Evolutionary conservation across 2,113 vertebrate genomes (phyloP).

Genomic region (Solenodon paradoxus): DNA sequence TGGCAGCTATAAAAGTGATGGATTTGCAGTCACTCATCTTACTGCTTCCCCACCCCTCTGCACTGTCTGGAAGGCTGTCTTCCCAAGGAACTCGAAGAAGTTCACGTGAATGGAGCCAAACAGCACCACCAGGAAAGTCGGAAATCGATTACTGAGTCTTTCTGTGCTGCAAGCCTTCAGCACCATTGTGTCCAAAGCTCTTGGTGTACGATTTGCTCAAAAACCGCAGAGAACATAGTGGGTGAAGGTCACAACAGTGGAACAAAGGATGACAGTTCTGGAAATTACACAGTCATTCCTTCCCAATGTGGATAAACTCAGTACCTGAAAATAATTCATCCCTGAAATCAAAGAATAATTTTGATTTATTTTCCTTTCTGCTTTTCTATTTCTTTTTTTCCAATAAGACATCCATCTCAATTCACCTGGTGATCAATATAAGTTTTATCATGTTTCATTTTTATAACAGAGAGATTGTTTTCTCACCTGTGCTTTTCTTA

Average conservation of each 20-base stretch:
- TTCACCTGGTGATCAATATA: constrained; percentile 8
- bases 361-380: constrained; percentile 59
- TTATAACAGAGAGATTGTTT: constrained; percentile 8
- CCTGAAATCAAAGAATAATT: constrained; percentile 55
- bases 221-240: constrained; percentile 59
- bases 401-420: constrained; percentile 49
- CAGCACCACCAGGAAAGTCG: constrained; percentile 65
- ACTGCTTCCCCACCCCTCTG: constrained; percentile 40
- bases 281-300: constrained; percentile 79
- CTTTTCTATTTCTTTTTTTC: neutral
- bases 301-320: neutral
- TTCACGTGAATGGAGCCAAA: constrained; percentile 42
- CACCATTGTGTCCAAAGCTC: constrained; percentile 60
- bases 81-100: constrained; percentile 54
- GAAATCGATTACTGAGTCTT: constrained; percentile 75
- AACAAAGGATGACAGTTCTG: constrained; percentile 65
- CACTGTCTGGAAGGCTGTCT: constrained; percentile 37
- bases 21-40: constrained; percentile 69
- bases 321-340: constrained; percentile 37
- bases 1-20: constrained; percentile 65
- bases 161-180: constrained; percentile 53
- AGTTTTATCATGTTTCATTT: constrained; percentile 5
- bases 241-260: constrained; percentile 35
- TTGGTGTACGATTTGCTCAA: constrained; percentile 59
- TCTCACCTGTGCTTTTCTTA: neutral